Evolutionary conservation across 2,888 invertebrate species (phyloP), one percentile per base, ranked within the genome.

Genomic region (Caenorhabditis imperialis): DNA sequence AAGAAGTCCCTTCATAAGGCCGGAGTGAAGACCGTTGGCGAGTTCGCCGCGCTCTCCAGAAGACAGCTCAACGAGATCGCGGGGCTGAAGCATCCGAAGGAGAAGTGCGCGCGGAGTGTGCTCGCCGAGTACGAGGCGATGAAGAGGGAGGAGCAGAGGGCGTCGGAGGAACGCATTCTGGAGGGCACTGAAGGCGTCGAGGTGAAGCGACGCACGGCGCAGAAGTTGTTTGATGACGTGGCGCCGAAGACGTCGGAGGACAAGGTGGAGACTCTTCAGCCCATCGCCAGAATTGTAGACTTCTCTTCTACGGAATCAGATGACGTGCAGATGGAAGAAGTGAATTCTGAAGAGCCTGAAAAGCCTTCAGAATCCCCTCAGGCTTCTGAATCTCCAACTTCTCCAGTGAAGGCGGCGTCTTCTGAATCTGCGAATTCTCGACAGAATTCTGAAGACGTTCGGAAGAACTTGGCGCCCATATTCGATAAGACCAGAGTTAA

Each of bases 1-100:
- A 47, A 25, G 7, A 33, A 35, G 45, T 55, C 70, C n/a, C 40
- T 70, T 2, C 23, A 14, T 1, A 3, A 7, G 14, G 45, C 51
- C 12, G 48, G 44, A 3, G 33, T 72, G 10, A 40, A 35, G 8
- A 65, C 72, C 4, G 22, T 72, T 20, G 72, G 72, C 27, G 58
- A 72, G 1, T 58, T 72, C 14, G 63, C 72, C 8, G 12, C 45
- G 6, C 33, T 65, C 5, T 23, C 72, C 5, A 47, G 22, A 12
- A 18, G 12, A 3, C 38, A 60, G 3, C 23, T 72, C 20, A 48
- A 37, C 10, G 60, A 72, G 18, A 18, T 65, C 7, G 35, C 40
- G n/a, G 62, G 71, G 30, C 55, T 72, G 35, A 57, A 58, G 18
- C 12, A 27, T 10, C 51, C 51, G 25, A 40, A 38, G 47, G 35